Evolutionary conservation across 2,888 invertebrate species (phyloP).

Genomic region (Epirrhoe tristata): DNA sequence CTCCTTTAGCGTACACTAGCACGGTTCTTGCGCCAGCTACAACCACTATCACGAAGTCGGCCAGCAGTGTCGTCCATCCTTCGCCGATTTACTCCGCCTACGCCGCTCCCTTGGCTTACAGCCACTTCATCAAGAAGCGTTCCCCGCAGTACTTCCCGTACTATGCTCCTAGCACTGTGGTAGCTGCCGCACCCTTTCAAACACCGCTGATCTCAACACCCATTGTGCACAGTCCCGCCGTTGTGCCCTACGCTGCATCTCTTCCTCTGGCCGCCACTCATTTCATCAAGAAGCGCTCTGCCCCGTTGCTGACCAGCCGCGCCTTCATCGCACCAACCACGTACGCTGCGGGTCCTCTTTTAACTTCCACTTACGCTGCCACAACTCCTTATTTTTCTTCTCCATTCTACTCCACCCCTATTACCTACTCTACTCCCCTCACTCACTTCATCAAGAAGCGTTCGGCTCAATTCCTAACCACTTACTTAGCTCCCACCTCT

Average conservation of each 20-base stretch:
- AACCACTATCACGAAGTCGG: slow-evolving; percentile 68
- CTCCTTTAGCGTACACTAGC: slow-evolving; percentile 53
- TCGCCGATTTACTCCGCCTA: slow-evolving; percentile 60
- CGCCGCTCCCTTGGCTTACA: slow-evolving; percentile 57
- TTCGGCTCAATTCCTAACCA: slow-evolving; percentile 52
- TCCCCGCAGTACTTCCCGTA: slow-evolving; percentile 47
- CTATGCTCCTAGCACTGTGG: slow-evolving; percentile 47
- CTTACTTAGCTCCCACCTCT: slow-evolving; percentile 59
- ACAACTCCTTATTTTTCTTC: slow-evolving; percentile 48
- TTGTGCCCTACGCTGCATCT: slow-evolving; percentile 30
- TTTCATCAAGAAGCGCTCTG: slow-evolving; percentile 55
- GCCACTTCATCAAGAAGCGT: slow-evolving; percentile 65
- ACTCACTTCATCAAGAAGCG: slow-evolving; percentile 68
- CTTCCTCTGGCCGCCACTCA: slow-evolving; percentile 45
- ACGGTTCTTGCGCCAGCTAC: slow-evolving; percentile 62
- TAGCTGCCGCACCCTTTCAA: slow-evolving; percentile 35
- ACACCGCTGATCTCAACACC: slow-evolving; percentile 40
- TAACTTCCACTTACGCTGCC: slow-evolving; percentile 59
- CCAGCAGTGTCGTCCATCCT: slow-evolving; percentile 77
- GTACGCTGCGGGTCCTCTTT: slow-evolving; percentile 54
- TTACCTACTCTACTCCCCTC: slow-evolving; percentile 57
- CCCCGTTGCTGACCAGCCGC: slow-evolving; percentile 34
- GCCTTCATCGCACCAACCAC: slow-evolving; percentile 46
- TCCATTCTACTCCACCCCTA: slow-evolving; percentile 54
- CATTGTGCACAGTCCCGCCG: slow-evolving; percentile 29